Percentiles rank a stretch among this genome's conserved stretches.
Conservation (phyloP, 2,113 vertebrate genomes). For the Gymnarchus niloticus region DNA sequence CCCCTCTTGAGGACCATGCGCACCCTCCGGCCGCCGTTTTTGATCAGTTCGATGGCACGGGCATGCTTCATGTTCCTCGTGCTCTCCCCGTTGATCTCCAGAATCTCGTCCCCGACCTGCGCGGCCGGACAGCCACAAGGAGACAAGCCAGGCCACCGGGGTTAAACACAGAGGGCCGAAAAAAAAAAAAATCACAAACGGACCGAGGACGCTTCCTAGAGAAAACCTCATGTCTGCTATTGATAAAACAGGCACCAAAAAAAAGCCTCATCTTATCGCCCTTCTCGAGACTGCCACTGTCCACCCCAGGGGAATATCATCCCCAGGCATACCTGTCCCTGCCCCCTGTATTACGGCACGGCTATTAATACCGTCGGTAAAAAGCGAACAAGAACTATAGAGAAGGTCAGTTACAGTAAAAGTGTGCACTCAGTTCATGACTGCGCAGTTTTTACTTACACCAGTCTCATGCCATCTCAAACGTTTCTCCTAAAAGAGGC, state of each 20-base stretch:
- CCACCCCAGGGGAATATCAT: conserved; percentile 32
- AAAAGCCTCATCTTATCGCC: conserved; percentile 42
- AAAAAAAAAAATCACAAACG: neutral
- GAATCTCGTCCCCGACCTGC: conserved; percentile 94
- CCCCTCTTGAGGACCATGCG: conserved; percentile 94
- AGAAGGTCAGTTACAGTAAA: neutral
- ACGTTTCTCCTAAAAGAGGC: neutral
- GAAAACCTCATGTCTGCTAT: neutral
- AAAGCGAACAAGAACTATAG: conserved; percentile 25
- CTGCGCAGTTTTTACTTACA: neutral
- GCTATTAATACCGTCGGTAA: conserved; percentile 51
- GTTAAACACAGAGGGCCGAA: neutral
- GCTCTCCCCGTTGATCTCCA: conserved; percentile 97
- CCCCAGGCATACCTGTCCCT: neutral
- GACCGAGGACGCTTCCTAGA: neutral
- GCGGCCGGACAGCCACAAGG: neutral
- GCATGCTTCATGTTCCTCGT: conserved; percentile 99
- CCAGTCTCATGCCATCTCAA: neutral
- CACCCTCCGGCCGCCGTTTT: conserved; percentile 89
- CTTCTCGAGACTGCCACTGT: conserved; percentile 43
- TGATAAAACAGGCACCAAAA: neutral
- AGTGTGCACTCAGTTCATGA: neutral
- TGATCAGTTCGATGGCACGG: conserved; percentile 98
- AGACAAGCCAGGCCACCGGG: neutral
- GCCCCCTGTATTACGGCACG: conserved; percentile 21